Conservation (phyloP, 2,797 vertebrate species). For the Toxotes lorentzi region DNA sequence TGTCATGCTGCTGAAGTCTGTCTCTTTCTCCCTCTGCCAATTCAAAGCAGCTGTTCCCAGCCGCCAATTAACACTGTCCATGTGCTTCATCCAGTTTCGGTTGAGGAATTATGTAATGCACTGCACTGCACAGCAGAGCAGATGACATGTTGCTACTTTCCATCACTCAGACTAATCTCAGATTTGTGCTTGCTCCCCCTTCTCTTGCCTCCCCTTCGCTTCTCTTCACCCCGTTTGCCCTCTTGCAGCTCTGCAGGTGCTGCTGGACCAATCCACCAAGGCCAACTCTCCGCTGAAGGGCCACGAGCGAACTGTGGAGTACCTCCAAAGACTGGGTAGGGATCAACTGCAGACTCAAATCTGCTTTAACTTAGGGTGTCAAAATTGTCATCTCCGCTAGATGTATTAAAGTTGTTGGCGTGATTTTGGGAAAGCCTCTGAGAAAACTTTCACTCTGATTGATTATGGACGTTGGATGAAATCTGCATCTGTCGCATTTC, state of each 20-base stretch:
- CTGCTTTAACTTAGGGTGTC: constrained; percentile 7
- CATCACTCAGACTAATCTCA: constrained; percentile 15
- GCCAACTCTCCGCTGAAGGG: constrained; percentile 98
- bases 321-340: constrained; percentile 95
- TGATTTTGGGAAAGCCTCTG: constrained; percentile 27
- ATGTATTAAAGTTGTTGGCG: not conserved
- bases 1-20: constrained; percentile 53
- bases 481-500: not conserved
- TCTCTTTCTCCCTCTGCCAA: constrained; percentile 24
- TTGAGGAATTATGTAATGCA: constrained; percentile 36
- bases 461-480: constrained; percentile 13
- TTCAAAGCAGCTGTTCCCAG: constrained; percentile 65
- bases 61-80: constrained; percentile 32
- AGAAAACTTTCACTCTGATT: constrained; percentile 34
- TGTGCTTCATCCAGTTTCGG: constrained; percentile 29
- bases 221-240: not conserved
- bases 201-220: not conserved
- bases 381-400: not conserved
- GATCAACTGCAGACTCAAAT: not conserved
- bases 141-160: constrained; percentile 30
- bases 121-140: not conserved
- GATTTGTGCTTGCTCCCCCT: not conserved
- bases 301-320: constrained; percentile 97
- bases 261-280: constrained; percentile 98
- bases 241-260: constrained; percentile 91